Evolutionary conservation across 2,888 invertebrate species (phyloP).

Genomic region (Celastrina argiolus): DNA sequence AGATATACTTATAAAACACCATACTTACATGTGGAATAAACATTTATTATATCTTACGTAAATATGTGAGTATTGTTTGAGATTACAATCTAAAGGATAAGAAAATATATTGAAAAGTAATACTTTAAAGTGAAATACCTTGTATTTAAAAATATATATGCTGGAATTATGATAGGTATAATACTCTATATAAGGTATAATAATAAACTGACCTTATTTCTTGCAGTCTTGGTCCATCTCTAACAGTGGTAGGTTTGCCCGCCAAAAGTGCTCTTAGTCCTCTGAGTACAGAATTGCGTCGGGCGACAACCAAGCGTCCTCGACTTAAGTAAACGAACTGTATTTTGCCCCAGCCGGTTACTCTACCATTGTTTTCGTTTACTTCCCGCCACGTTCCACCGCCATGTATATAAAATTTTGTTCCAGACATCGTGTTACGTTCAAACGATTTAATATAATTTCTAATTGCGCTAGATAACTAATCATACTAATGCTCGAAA

Average conservation of each 20-base stretch:
- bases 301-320: constrained; percentile 37
- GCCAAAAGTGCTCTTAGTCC: constrained; percentile 41
- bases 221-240: constrained; percentile 38
- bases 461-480: too few relatives aligned
- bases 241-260: constrained; percentile 34
- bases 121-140: too few relatives aligned
- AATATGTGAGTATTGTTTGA: too few relatives aligned
- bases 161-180: background rate
- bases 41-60: too few relatives aligned
- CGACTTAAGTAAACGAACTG: constrained; percentile 37
- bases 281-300: constrained; percentile 37
- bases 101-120: too few relatives aligned
- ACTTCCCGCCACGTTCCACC: constrained; percentile 47
- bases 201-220: constrained; percentile 34
- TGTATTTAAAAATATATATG: too few relatives aligned
- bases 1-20: too few relatives aligned
- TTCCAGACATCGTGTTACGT: constrained; percentile 26
- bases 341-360: constrained; percentile 40
- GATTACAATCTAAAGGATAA: too few relatives aligned
- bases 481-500: background rate
- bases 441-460: background rate
- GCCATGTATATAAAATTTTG: constrained; percentile 42
- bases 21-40: too few relatives aligned
- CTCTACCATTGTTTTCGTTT: constrained; percentile 36
- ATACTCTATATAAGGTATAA: background rate